Conservation (phyloP, 2,113 vertebrate species). For the Gymnocephalus cernua region DNA sequence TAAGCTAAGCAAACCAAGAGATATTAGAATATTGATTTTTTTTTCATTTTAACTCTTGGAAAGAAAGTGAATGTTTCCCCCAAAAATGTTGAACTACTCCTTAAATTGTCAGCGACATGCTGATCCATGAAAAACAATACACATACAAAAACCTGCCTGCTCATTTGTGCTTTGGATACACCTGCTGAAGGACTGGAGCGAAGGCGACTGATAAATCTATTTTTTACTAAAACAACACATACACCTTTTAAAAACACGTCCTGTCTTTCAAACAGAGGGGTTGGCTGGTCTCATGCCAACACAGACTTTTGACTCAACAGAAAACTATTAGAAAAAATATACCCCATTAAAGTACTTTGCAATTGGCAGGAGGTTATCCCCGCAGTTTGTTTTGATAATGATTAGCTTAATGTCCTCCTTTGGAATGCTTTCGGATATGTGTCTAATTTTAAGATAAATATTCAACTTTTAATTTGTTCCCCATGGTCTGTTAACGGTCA, state of each 20-base stretch:
- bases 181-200: not conserved
- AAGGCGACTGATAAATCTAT: not conserved
- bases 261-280: slow-evolving; percentile 16
- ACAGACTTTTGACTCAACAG: slow-evolving; percentile 26
- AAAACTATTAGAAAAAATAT: slow-evolving; percentile 55
- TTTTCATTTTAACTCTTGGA: not conserved
- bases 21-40: no score
- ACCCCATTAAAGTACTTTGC: slow-evolving; percentile 34
- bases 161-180: not conserved
- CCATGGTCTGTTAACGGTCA: not conserved
- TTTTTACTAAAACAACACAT: slow-evolving; percentile 12
- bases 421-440: slow-evolving; percentile 32
- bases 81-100: not conserved
- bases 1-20: no score
- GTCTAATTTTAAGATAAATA: slow-evolving; percentile 33
- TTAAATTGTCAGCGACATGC: not conserved
- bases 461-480: not conserved
- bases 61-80: not conserved
- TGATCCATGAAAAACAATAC: not conserved
- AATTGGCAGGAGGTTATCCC: slow-evolving; percentile 44
- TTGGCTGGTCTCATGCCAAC: slow-evolving; percentile 30
- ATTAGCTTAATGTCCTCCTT: slow-evolving; percentile 41
- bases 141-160: not conserved
- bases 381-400: slow-evolving; percentile 52
- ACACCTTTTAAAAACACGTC: slow-evolving; percentile 9